phyloP scores from a whole-genome alignment of 1,140 invertebrate species.

The Aphidius gifuensis region DNA sequence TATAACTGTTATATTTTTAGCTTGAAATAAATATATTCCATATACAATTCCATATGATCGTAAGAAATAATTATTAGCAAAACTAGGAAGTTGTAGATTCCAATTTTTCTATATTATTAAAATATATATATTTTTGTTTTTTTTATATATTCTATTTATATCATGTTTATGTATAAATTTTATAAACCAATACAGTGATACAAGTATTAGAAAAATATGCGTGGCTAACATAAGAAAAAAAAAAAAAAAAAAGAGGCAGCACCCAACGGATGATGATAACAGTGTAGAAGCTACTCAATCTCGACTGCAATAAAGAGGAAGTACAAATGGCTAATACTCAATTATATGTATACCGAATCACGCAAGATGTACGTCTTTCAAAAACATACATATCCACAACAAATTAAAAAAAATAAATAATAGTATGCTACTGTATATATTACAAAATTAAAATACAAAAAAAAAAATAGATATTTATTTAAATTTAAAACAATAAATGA shows the following conservation, averaged over 20 bases:
- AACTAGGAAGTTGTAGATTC: too few species aligned
- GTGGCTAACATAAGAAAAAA: background rate
- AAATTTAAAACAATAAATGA: too few species aligned
- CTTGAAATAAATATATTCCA: too few species aligned
- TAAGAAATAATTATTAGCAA: too few species aligned
- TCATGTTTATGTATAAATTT: too few species aligned
- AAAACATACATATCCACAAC: background rate
- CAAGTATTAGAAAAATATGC: background rate
- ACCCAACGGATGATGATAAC: constrained; percentile 22
- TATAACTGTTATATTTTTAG: too few species aligned
- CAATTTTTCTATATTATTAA: too few species aligned
- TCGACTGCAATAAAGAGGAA: constrained; percentile 18
- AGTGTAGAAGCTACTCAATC: constrained; percentile 22
- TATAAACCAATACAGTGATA: too few species aligned
- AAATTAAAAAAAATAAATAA: background rate
- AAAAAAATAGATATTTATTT: background rate
- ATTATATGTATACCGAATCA: constrained; percentile 24
- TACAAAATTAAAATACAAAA: background rate
- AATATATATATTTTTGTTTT: too few species aligned
- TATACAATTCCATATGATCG: too few species aligned
- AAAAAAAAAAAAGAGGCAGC: constrained; percentile 7
- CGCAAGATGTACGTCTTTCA: constrained; percentile 13
- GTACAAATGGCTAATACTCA: constrained; percentile 24
- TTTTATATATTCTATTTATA: too few species aligned
- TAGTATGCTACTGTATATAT: background rate